These are phyloP conservation scores for Polyodon spathula DNA, from an alignment of 2,113 vertebrate genomes.

Conservation along the genomic window DNA sequence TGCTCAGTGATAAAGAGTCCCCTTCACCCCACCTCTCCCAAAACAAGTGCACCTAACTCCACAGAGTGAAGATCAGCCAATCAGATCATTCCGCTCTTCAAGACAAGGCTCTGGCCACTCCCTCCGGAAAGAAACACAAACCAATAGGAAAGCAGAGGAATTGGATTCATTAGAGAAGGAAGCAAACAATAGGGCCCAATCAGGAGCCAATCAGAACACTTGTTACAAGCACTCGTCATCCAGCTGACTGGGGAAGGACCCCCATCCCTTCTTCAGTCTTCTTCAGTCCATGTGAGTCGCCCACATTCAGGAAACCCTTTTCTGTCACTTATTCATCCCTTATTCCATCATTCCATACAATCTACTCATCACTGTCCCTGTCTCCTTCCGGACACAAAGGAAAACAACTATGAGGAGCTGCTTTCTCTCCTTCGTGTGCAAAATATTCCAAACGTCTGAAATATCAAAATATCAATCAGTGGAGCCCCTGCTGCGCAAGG, in stretches of 20 bases:
- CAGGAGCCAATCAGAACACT: conserved; percentile 57
- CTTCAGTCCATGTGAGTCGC: no score
- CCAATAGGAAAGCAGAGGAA: conserved; percentile 31
- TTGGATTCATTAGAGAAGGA: no score
- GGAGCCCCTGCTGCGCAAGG: not conserved
- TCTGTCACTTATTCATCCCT: no score
- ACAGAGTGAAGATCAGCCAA: no score
- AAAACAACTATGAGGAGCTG: conserved; percentile 40
- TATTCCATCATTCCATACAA: no score
- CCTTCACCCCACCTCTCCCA: no score
- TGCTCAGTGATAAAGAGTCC: no score
- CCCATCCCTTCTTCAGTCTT: conserved; percentile 20
- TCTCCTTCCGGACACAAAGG: conserved; percentile 8
- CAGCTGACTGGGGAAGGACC: conserved; percentile 45
- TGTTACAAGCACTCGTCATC: conserved; percentile 46
- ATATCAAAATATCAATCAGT: not conserved
- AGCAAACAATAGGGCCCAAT: conserved; percentile 41
- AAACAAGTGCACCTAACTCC: no score
- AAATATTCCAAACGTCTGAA: conserved; percentile 8
- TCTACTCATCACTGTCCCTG: no score
- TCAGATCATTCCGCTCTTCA: no score
- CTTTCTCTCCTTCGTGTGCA: conserved; percentile 31
- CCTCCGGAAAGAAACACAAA: conserved; percentile 24
- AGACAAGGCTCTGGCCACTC: no score
- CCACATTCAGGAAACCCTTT: no score